Base-by-base conservation (phyloP, 2,113 vertebrate genomes). In the Lampris megalopsis region DNA sequence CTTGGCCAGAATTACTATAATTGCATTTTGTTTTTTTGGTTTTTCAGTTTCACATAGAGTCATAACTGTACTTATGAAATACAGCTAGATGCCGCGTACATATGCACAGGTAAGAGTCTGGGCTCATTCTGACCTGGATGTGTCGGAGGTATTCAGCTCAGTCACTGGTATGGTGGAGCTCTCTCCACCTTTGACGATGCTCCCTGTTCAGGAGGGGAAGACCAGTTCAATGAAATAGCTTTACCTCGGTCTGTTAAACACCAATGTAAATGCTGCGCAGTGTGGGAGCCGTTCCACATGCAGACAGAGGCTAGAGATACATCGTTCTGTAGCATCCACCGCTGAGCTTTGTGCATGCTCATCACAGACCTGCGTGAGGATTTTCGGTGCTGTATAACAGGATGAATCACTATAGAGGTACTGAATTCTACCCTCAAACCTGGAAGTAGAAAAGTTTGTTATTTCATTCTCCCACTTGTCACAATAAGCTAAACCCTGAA, bases 161-260 rank as follows among this genome's bases (percentile, higher is more conserved):
- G 66, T 78, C 67, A 56, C 68, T 67, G 45, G 77, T 68, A 49
- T 61, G 68, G 43, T 73, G 6, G 48, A 66, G 58, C 61, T 68
- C 50, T 10, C 38, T 79, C 62, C 62, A 56, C 40, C 73, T 87
- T 24, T 85, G 83, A 72, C 76, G 67, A 57, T 4, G 9, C 52
- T 80, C 82, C 73, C 65, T 50, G 75, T 77, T 76, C 52, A 83
- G 79, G 79, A 80, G 85, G 61, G 77, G 57, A 68, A 75, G 56
- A 64, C 43, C 3, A 35, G 73, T 90, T 83, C 86, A 92, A 92
- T 89, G 73, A 88, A 91, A 88, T 75, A 80, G 71, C 10, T 65
- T 83, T 82, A 90, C 88, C 89, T 84, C 83, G 83, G 69, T 78
- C 81, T 74, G 65, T 83, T 78, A 56, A 57, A 73, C 62, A 86